Base-by-base conservation (phyloP, 1,140 invertebrate species). In the Listronotus bonariensis region DNA sequence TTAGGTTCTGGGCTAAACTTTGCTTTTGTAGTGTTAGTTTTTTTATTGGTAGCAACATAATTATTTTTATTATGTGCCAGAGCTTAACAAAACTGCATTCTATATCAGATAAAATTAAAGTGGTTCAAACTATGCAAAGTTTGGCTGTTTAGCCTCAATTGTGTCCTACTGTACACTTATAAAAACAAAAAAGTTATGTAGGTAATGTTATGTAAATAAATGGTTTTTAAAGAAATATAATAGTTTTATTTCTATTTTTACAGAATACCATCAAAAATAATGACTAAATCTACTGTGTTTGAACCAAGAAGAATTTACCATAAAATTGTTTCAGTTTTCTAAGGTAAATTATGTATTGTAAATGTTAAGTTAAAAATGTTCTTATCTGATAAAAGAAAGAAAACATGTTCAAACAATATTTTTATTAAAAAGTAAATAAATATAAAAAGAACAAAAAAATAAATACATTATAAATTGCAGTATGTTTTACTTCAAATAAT, bases 231-330 rank as follows among this genome's bases (percentile, higher is more conserved):
- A 31, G 34, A 38, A 42, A 42, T 53, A n/a, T 56, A 55, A 34
- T 57, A 12, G 45, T 53, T 48, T 56, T 69, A 53, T 68, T 70
- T 69, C 68, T 57, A 65, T 74, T 66, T 57, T 66, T 76, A 49
- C 74, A 74, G 73, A 70, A 74, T 76, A 46, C 72, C 73, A 45
- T 69, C 55, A 59, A 64, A 73, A 67, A 67, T 55, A 38, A 63
- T 61, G 34, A 64, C 58, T 65, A 67, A 68, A 26, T 51, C 57
- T 6, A 58, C 64, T 56, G 67, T 70, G 17, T 68, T 53, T 52
- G 36, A 71, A 55, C 72, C 71, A 41, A 67, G 74, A 43, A 61
- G 71, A 52, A 58, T 74, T 14, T 75, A 75, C 60, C 68, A 72
- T 36, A 66, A 74, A 66, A 72, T 75, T 60, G 70, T 67, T 8